These are phyloP conservation scores for Eupeodes corollae DNA, from an alignment of 1,140 invertebrate species.

Conservation along the genomic window DNA sequence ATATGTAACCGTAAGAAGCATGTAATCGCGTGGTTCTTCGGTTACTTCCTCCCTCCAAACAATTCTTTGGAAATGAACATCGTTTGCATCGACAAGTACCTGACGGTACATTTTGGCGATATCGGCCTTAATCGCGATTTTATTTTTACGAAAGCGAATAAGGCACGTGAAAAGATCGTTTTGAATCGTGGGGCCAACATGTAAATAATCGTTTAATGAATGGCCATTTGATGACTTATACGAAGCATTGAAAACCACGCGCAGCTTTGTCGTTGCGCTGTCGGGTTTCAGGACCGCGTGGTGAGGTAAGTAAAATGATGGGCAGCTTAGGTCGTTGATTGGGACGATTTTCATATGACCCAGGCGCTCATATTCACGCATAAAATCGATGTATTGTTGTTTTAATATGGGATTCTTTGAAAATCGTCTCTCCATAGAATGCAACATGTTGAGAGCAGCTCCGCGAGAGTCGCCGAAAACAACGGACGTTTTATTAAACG, in stretches of 20 bases:
- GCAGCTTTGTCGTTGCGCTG: constrained; percentile 25
- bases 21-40: constrained; percentile 5
- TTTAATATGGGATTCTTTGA: too few species aligned
- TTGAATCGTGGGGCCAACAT: constrained; percentile 21
- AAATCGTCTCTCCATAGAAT: too few species aligned
- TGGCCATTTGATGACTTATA: constrained; percentile 18
- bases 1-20: constrained; percentile 26
- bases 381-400: too few species aligned
- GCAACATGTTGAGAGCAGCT: too few species aligned
- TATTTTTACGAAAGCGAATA: constrained; percentile 11
- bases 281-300: constrained; percentile 18
- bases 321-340: too few species aligned
- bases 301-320: constrained; percentile 28
- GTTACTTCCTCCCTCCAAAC: constrained; percentile 12
- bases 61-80: constrained; percentile 17
- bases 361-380: too few species aligned
- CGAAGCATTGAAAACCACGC: constrained; percentile 37
- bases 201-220: constrained; percentile 32
- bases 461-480: too few species aligned
- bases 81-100: constrained; percentile 10
- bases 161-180: constrained; percentile 13
- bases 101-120: constrained; percentile 25
- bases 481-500: too few species aligned
- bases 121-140: too few species aligned
- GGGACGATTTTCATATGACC: too few species aligned